A percentile compares a stretch with the other conserved stretches of the same genome.
Evolutionary conservation across 1,140 invertebrate species (phyloP).

Genomic region (Augochlora pura): DNA sequence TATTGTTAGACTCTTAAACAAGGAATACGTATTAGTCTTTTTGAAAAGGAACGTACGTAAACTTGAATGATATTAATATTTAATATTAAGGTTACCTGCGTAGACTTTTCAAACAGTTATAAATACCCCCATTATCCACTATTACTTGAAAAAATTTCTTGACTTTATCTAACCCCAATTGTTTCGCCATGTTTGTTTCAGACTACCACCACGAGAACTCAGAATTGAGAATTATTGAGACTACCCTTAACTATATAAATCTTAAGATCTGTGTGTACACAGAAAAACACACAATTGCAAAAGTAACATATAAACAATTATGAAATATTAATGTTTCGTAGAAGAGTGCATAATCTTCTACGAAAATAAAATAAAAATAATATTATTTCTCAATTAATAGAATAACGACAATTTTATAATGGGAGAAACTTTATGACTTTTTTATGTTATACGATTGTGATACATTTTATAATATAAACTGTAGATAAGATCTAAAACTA

Average conservation of each 20-base stretch:
- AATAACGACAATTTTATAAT: too few species aligned
- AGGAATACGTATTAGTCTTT: neutral
- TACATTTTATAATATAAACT: too few species aligned
- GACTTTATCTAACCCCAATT: constrained; percentile 88
- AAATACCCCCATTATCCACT: constrained; percentile 89
- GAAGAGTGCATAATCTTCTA: neutral
- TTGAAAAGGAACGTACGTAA: constrained; percentile 20
- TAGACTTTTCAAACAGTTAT: constrained; percentile 84
- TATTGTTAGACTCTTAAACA: constrained; percentile 27
- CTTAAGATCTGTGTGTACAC: neutral
- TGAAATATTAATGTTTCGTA: too few species aligned
- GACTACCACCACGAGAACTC: neutral
- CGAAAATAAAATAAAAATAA: neutral
- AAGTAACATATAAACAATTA: too few species aligned
- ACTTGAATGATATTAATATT: constrained; percentile 20
- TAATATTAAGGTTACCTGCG: constrained; percentile 84
- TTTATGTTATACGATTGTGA: too few species aligned
- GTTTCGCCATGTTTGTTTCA: constrained; percentile 82
- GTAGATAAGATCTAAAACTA: neutral
- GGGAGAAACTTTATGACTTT: too few species aligned
- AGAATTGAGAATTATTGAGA: neutral
- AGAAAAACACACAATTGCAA: too few species aligned
- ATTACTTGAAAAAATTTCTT: constrained; percentile 85
- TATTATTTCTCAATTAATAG: neutral
- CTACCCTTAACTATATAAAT: constrained; percentile 9